These are phyloP conservation scores for Aurelia aurita complex sp. Pacific DNA, from an alignment of 30 jellyfish, hydroid and myxozoan genomes.

Conservation along the genomic window DNA sequence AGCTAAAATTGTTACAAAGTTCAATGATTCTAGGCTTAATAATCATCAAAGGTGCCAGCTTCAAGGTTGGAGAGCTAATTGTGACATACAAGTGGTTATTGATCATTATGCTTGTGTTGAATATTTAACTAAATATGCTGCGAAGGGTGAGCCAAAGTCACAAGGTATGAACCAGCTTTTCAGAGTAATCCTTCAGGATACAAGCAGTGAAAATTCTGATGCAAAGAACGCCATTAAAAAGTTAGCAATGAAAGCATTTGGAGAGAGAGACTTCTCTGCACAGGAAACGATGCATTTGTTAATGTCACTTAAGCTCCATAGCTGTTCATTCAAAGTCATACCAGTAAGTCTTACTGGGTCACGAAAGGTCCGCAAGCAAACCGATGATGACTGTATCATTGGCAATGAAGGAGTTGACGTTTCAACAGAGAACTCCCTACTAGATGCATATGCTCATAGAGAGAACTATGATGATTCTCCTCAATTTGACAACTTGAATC, in stretches of 20 bases:
- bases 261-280: constrained; percentile 17
- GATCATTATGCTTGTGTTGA: constrained; percentile 47
- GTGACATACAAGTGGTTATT: constrained; percentile 8
- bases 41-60: constrained; percentile 25
- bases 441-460: neutral
- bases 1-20: constrained; percentile 7
- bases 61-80: constrained; percentile 60
- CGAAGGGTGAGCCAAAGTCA: constrained; percentile 37
- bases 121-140: constrained; percentile 53
- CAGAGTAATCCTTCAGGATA: too few relatives aligned
- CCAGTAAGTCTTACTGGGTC: too few relatives aligned
- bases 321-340: too few relatives aligned
- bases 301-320: too few relatives aligned
- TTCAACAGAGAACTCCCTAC: neutral
- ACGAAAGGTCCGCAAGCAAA: too few relatives aligned
- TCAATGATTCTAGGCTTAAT: constrained; percentile 40
- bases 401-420: neutral
- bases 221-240: neutral
- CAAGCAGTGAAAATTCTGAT: neutral
- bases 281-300: constrained; percentile 25
- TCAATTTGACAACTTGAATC: neutral
- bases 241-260: constrained; percentile 11
- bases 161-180: neutral
- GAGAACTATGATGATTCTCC: neutral
- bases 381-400: too few relatives aligned